Evolutionary conservation across 2,113 vertebrate species (phyloP).

Genomic region (Rhinolophus ferrumequinum): DNA sequence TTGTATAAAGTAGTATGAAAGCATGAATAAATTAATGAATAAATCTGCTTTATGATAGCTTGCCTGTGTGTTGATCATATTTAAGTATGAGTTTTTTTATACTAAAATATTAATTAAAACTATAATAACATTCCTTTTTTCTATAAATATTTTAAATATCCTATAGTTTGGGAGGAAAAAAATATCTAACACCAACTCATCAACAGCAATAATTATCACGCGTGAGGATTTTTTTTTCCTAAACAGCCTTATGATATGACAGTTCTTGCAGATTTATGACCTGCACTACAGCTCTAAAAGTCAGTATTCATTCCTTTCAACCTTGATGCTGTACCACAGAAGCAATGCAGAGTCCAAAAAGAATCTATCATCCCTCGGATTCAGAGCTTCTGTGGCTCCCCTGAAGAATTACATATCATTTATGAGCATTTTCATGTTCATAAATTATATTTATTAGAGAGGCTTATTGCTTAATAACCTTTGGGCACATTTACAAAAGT

Average conservation of each 20-base stretch:
- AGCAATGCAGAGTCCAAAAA: background rate
- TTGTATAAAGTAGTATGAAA: constrained; percentile 5
- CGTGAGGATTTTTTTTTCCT: background rate
- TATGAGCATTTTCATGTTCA: constrained; percentile 56
- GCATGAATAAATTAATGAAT: constrained; percentile 32
- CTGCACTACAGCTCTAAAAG: constrained; percentile 26
- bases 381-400: constrained; percentile 9
- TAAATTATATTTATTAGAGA: constrained; percentile 68
- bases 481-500: constrained; percentile 61
- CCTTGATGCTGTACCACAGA: background rate
- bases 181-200: background rate
- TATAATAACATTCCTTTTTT: background rate
- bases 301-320: constrained; percentile 34
- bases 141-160: constrained; percentile 7
- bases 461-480: constrained; percentile 64
- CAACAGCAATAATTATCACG: constrained; percentile 35
- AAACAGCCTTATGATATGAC: background rate
- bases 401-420: constrained; percentile 66
- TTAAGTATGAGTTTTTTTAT: background rate
- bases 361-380: background rate
- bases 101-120: constrained; percentile 28
- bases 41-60: background rate
- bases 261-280: constrained; percentile 44
- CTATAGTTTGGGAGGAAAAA: background rate
- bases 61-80: background rate